phyloP scores from a whole-genome alignment of 2,888 invertebrate species.

The Eupelmus urozonus region DNA sequence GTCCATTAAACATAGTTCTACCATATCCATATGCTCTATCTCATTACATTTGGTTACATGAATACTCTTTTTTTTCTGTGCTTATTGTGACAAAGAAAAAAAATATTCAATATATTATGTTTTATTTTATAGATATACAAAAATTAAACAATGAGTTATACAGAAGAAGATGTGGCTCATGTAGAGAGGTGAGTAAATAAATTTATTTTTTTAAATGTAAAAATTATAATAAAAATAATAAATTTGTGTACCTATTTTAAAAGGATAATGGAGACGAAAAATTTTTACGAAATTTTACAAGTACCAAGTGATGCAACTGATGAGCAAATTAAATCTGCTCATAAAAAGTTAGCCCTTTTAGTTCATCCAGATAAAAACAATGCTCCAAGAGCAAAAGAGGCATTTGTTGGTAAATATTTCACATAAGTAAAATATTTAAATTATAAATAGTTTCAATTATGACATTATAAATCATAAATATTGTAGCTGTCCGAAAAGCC shows the following conservation, averaged over 20 bases:
- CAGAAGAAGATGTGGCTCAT: conserved; percentile 25
- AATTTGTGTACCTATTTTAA: neutral
- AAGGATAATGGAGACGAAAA: conserved; percentile 47
- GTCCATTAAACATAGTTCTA: too few species aligned
- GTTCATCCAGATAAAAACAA: conserved; percentile 58
- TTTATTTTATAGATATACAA: conserved; percentile 2
- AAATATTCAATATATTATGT: neutral
- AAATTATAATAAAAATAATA: neutral
- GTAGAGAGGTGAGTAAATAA: conserved; percentile 27
- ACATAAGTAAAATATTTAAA: neutral
- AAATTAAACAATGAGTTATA: conserved; percentile 44
- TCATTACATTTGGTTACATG: too few species aligned
- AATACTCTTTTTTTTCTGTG: too few species aligned
- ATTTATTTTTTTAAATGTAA: conserved; percentile 1
- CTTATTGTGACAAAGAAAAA: too few species aligned
- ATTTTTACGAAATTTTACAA: conserved; percentile 51
- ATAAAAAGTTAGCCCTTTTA: conserved; percentile 42
- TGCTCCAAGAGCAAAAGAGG: conserved; percentile 51
- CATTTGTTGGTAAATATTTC: conserved; percentile 43
- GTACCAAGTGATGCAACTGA: conserved; percentile 35
- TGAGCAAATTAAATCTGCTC: conserved; percentile 50
- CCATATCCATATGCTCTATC: too few species aligned
- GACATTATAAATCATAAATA: neutral
- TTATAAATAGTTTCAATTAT: neutral
- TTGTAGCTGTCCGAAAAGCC: conserved; percentile 48